These are phyloP conservation scores for Bungarus multicinctus DNA, from an alignment of 2,113 vertebrate genomes.

Conservation along the genomic window DNA sequence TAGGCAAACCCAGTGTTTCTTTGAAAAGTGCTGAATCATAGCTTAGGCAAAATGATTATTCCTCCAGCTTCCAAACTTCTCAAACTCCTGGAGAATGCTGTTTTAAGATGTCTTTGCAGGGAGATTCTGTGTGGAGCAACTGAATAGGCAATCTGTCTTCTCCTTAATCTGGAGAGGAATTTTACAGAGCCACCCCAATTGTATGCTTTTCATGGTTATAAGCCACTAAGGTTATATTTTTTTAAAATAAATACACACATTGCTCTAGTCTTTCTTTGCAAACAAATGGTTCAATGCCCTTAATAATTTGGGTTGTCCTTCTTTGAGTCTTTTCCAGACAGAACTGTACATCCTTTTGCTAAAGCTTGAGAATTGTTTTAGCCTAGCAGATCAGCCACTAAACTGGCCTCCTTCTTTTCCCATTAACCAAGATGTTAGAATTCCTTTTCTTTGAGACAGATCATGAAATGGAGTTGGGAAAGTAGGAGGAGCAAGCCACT, in stretches of 20 bases:
- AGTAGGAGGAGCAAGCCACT: background rate
- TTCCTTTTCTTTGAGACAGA: background rate
- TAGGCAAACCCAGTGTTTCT: background rate
- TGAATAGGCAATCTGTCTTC: background rate
- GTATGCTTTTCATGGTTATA: background rate
- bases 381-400: background rate
- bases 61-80: background rate
- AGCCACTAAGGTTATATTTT: background rate
- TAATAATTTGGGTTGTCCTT: background rate
- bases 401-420: background rate
- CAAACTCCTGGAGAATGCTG: background rate
- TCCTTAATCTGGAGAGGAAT: background rate
- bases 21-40: background rate
- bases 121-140: background rate
- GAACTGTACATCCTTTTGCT: background rate
- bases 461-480: background rate
- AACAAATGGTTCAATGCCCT: background rate
- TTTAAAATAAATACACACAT: background rate
- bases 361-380: background rate
- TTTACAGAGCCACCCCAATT: background rate
- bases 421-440: background rate
- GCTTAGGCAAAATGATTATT: background rate
- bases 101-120: background rate
- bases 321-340: background rate
- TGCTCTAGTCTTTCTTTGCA: background rate